Evolutionary conservation across 1,140 invertebrate species (phyloP).

Genomic region (Drosophila pandora): DNA sequence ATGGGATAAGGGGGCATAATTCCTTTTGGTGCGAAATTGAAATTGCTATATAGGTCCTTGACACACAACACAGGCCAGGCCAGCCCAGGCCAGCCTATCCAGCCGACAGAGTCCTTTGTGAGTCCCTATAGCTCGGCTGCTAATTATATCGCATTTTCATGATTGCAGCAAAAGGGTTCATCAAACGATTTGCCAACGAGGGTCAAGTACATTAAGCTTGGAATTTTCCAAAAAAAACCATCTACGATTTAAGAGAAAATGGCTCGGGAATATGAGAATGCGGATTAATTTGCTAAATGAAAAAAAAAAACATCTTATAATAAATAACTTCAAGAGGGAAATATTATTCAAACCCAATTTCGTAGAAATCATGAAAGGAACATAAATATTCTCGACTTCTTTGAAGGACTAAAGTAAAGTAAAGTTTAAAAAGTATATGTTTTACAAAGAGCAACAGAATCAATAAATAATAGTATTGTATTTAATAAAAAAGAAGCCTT

Average conservation of each 20-base stretch:
- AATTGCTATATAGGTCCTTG: slow-evolving; percentile 45
- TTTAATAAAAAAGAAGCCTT: not conserved
- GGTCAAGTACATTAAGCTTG: slow-evolving; percentile 35
- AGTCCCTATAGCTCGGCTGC: slow-evolving; percentile 43
- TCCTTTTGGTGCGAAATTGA: slow-evolving; percentile 61
- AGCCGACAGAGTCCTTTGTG: slow-evolving; percentile 25
- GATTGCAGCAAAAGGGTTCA: slow-evolving; percentile 51
- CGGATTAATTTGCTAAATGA: not conserved
- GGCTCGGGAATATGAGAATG: not conserved
- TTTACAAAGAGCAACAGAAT: too few relatives aligned
- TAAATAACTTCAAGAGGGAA: too few relatives aligned
- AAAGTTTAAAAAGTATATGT: too few relatives aligned
- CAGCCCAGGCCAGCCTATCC: slow-evolving; percentile 15
- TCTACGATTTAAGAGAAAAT: slow-evolving; percentile 1
- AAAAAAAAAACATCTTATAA: too few relatives aligned
- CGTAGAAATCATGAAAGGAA: too few relatives aligned
- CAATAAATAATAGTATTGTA: not conserved
- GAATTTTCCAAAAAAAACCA: not conserved
- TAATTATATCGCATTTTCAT: slow-evolving; percentile 55
- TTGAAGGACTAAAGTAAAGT: too few relatives aligned
- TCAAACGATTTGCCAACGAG: slow-evolving; percentile 48
- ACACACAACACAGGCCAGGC: not conserved
- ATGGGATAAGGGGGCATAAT: slow-evolving; percentile 48
- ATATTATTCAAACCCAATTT: too few relatives aligned
- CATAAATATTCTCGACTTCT: too few relatives aligned